Evolutionary conservation across 2,113 vertebrate species (phyloP).

Genomic region (Psephotus haematonotus): DNA sequence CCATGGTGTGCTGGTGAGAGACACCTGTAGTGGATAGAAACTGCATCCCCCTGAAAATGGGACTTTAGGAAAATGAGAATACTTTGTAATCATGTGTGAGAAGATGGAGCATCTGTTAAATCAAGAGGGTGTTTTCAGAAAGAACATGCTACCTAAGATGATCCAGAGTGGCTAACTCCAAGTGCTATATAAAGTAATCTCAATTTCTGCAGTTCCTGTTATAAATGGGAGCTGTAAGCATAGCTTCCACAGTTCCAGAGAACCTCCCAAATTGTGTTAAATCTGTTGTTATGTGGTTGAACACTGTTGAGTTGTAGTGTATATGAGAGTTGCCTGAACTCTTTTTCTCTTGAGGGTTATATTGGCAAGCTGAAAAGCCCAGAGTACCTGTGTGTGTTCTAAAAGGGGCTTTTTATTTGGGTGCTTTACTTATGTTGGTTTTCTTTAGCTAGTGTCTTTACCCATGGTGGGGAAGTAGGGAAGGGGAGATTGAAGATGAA

Average conservation of each 20-base stretch:
- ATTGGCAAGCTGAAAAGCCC: not conserved
- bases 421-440: not conserved
- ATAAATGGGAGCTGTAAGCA: not conserved
- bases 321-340: not conserved
- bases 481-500: not conserved
- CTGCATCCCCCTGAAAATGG: accelerated
- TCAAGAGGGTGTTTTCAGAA: not conserved
- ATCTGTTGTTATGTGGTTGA: accelerated
- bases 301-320: not conserved
- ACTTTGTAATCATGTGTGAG: not conserved
- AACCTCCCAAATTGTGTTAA: not conserved
- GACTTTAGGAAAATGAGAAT: not conserved
- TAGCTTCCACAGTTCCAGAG: not conserved
- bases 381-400: not conserved
- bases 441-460: not conserved
- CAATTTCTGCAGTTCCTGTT: not conserved
- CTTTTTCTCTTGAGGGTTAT: not conserved
- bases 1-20: not conserved
- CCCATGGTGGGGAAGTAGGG: accelerated
- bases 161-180: not conserved
- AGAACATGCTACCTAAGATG: not conserved
- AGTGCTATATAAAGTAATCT: not conserved
- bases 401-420: not conserved
- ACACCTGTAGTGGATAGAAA: not conserved
- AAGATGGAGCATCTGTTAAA: not conserved